Base-by-base conservation (phyloP, 2,888 invertebrate species). In the Thereva nobilitata region DNA sequence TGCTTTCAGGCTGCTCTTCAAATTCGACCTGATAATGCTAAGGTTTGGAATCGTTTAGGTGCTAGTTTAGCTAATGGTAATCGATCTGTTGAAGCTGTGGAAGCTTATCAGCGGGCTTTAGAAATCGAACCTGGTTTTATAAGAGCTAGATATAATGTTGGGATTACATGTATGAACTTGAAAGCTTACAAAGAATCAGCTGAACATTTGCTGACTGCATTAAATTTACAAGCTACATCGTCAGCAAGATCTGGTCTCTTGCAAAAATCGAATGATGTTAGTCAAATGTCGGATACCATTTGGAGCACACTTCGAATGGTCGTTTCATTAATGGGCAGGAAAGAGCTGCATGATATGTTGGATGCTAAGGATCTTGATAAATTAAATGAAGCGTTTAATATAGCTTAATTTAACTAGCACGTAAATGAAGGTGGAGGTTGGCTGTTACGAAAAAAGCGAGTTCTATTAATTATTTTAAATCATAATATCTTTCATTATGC, bases 1-100 rank as follows among this genome's bases (percentile, higher is more conserved):
- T 99, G 97, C 80, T 97, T 98, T 78, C 87, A 88, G 74, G 87
- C 95, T 47, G 97, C 97, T 0, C 82, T 99, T 9, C 90, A 91
- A 80, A 90, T 91, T 9, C 86, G 87, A 75, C 80, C 80, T 68
- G 79, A 84, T 53, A 95, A 97, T 85, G 91, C 96, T 5, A 88
- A 94, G 76, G 80, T 97, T 61, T 99, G 98, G 98, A 99, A 99
- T 81, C 89, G 96, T 74, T 84, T 99, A 40, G 99, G 99, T 63
- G 99, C 99, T 41, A 96, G 97, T 53, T 82, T 97, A 74, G 99
- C 99, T 9, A 99, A 99, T 80, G 95, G 97, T 71, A 92, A 92
- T 63, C 88, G 90, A 71, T 93, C 97, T 42, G 97, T 96, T 75
- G 95, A 98, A 83, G 97, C 99, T 4, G 93, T 99, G 5, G 91